Percentiles rank a stretch among this genome's conserved stretches.
Evolutionary conservation across 2,888 invertebrate species (phyloP).

Genomic region (Leptopterna dolabrata): DNA sequence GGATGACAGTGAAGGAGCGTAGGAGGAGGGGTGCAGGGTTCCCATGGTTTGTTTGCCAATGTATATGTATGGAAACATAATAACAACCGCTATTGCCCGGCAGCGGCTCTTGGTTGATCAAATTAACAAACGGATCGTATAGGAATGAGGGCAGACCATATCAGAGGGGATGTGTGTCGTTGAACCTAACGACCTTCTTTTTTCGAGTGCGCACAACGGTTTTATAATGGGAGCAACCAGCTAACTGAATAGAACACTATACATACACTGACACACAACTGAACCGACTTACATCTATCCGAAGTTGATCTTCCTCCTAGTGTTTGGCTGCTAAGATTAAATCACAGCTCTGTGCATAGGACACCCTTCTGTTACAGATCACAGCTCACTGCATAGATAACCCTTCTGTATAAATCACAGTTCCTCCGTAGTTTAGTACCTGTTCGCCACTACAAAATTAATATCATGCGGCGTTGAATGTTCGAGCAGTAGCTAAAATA

Average conservation of each 20-base stretch:
- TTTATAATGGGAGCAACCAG: background rate
- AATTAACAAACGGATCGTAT: background rate
- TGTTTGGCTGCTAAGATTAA: too few relatives aligned
- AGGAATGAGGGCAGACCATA: background rate
- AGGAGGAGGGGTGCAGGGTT: background rate
- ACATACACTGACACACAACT: too few relatives aligned
- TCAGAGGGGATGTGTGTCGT: background rate
- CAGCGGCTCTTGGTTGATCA: background rate
- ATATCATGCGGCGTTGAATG: too few relatives aligned
- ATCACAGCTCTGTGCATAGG: too few relatives aligned
- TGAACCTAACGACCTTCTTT: background rate
- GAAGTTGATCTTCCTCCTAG: too few relatives aligned
- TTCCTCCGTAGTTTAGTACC: too few relatives aligned
- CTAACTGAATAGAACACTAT: background rate
- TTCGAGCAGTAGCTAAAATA: too few relatives aligned
- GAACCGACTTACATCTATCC: too few relatives aligned
- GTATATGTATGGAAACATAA: background rate
- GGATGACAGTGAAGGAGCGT: constrained; percentile 1
- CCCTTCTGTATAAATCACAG: too few relatives aligned
- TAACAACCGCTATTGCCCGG: background rate
- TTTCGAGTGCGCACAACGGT: background rate
- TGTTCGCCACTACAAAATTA: too few relatives aligned
- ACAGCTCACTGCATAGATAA: too few relatives aligned
- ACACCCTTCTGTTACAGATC: too few relatives aligned
- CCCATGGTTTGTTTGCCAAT: constrained; percentile 21